Evolutionary conservation across 1,140 invertebrate species (phyloP), one percentile per base, ranked within the genome.

Genomic region (Brachionus calyciflorus): DNA sequence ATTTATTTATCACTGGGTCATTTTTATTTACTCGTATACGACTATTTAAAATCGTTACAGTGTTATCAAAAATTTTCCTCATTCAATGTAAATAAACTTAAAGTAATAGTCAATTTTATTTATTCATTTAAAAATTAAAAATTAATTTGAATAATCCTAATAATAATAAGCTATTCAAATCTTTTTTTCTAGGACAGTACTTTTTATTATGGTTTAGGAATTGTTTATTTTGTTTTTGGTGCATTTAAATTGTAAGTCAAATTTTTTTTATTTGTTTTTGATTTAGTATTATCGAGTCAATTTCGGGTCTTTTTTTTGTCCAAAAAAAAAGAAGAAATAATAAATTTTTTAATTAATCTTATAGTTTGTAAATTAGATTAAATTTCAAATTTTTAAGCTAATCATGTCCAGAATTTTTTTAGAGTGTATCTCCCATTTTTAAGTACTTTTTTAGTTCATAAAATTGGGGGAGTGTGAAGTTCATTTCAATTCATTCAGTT

Each of bases 171-270:
- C 19, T 33, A 28, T 9, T 7, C 7, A n/a, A 6, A 33, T 1
- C 14, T 84, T 33, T 55, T 30, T 30, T 5, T 60, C 68, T 77
- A 87, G 84, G 92, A 97, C 86, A 88, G 91, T 0, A 87, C 90
- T 28, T 95, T 95, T 84, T 87, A 97, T 9, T 98, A 96, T 86
- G 94, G 94, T 19, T 86, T 95, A 41, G 94, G 93, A 7, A 87
- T 98, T 3, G 93, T 94, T 53, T 98, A 97, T 84, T 96, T 93
- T 83, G 93, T 97, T 81, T 97, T 91, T 85, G 94, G 94, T 85
- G 91, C 92, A 68, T 96, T 91, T 85, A 90, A 92, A 84, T 96
- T 93, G 95, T 97, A 84, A 94, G 93, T 91, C 60, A 68, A 37
- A 24, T 41, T 76, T 65, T 78, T 81, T 81, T 82, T 81, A 80